Base-by-base conservation (phyloP, 2,113 vertebrate species). In the Electrona antarctica region DNA sequence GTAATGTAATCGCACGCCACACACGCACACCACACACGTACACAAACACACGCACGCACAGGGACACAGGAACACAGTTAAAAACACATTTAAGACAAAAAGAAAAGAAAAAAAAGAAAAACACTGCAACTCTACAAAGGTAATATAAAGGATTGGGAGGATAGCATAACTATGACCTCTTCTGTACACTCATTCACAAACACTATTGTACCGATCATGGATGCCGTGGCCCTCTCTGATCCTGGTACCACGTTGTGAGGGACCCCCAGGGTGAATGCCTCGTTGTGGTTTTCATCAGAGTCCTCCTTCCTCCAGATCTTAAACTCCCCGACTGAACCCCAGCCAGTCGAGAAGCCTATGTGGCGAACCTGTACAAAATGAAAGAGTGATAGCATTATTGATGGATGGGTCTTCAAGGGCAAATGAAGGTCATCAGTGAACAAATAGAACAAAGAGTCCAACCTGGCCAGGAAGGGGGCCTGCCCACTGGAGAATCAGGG, bases 301-400 rank as follows among this genome's bases (percentile, higher is more conserved):
- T 96, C 95, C 85, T 96, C 94, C 85, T 97, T 98, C 85, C 93
- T 94, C 97, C 96, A 98, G 90, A 97, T 96, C 83, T 95, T 96
- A 90, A 96, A 97, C 89, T 98, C 95, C 50, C 97, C 97, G 56
- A 93, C 92, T 29, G 96, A 98, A 77, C 97, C 97, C 97, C 96
- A 97, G 80, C 96, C 96, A 9, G 96, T 97, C 74, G 96, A 98
- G 91, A 98, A 97, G 76, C 96, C 97, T 29, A 98, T 92, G 82
- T 97, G 95, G 79, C 91, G 93, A 75, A 97, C 94, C 88, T 91
- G 57, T 6, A 69, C 10, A 8, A 0, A 1, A 41, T 6, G 78
- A 76, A 65, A 4, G 15, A 41, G 57, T 46, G 0, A 47, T 14
- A 48, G 10, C 49, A 4, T 7, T 48, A 50, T 55, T 56, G 0